A percentile compares a stretch with the other conserved stretches of the same genome.
These are phyloP conservation scores for Phallusia fumigata DNA, from an alignment of 23 tunicate species.

Conservation along the genomic window DNA sequence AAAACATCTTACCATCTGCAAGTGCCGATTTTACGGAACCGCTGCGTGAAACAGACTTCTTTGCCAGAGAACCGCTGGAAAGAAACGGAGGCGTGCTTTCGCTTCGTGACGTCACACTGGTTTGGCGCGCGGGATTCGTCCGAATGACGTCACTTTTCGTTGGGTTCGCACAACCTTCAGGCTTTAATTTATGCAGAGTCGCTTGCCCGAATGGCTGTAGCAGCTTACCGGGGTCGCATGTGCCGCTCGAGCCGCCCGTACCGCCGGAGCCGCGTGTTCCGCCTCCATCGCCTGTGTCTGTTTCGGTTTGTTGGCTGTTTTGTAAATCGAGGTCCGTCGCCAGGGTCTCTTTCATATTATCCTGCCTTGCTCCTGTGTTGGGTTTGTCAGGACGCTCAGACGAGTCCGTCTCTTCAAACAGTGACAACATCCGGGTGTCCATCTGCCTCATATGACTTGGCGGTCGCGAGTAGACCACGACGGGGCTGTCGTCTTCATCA, in stretches of 20 bases:
- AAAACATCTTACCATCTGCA: slow-evolving; percentile 2
- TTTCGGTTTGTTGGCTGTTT: not conserved
- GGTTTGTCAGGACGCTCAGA: not conserved
- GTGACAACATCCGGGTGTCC: slow-evolving; percentile 3
- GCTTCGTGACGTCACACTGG: not conserved
- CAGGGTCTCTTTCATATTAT: no score
- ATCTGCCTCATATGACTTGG: slow-evolving; percentile 21
- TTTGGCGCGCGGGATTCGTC: not conserved
- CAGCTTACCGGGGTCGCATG: not conserved
- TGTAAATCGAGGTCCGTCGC: no score
- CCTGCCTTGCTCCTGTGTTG: not conserved
- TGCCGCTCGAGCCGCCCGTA: no score
- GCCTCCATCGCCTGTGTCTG: not conserved
- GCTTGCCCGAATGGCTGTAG: no score
- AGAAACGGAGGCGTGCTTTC: not conserved
- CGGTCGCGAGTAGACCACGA: slow-evolving; percentile 13
- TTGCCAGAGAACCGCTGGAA: not conserved
- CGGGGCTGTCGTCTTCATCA: slow-evolving; percentile 30
- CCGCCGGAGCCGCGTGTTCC: no score
- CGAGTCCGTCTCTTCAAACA: slow-evolving; percentile 23
- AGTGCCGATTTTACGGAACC: slow-evolving; percentile 23
- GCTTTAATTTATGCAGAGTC: no score
- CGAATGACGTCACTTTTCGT: not conserved
- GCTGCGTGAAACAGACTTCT: not conserved
- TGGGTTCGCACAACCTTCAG: not conserved